Conservation (phyloP, 2,113 vertebrate genomes). For the Halichoerus grypus region DNA sequence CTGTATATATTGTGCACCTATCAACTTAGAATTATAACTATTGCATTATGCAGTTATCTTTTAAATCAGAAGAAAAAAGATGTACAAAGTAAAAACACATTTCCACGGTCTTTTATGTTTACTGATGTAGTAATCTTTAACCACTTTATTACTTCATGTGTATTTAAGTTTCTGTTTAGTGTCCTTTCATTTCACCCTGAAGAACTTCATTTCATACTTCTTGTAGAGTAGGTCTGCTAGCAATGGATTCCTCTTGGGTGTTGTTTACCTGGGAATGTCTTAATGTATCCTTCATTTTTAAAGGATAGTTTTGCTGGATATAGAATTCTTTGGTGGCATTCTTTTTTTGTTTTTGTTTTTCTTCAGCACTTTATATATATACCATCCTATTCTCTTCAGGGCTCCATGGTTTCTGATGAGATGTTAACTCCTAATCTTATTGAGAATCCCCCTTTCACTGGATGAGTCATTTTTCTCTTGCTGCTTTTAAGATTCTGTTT, state of each 20-base stretch:
- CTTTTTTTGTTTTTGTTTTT: neutral
- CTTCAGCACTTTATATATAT: neutral
- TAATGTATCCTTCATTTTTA: neutral
- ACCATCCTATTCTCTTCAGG: neutral
- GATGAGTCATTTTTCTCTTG: neutral
- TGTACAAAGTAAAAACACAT: conserved; percentile 34
- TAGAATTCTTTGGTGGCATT: neutral
- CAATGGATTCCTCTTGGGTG: neutral
- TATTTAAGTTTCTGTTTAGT: neutral
- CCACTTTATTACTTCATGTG: neutral
- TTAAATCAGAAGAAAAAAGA: neutral
- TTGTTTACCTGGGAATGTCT: conserved; percentile 17
- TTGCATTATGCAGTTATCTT: neutral
- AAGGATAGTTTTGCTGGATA: neutral
- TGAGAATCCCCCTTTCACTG: neutral
- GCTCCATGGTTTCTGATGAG: neutral
- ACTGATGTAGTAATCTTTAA: neutral
- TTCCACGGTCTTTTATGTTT: neutral
- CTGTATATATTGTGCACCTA: neutral
- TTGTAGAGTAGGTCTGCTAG: neutral
- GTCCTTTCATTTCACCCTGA: neutral
- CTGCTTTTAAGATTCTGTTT: conserved; percentile 4
- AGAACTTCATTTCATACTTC: conserved; percentile 3
- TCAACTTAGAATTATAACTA: conserved; percentile 5
- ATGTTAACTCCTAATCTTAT: neutral